Evolutionary conservation across 53 echinoderm and acorn worm species (phyloP), one percentile per base, ranked within the genome.

Genomic region (Echinometra lucunter): DNA sequence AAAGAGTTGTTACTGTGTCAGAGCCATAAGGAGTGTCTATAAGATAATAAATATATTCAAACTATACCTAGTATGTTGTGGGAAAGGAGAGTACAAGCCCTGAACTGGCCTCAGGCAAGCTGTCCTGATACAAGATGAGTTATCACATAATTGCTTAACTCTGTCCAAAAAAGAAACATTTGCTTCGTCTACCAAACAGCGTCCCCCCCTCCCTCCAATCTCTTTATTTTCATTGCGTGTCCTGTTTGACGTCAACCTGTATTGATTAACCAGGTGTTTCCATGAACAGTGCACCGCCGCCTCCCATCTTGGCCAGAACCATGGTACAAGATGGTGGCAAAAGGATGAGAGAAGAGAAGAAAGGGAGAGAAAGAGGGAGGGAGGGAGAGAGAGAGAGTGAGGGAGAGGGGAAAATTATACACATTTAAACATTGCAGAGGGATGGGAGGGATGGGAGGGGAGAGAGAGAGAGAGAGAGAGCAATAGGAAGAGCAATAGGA

Each of bases 241-340:
- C 67, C 19, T 69, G 91, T 45, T 91, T 91, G 91, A 91, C 67
- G 91, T 91, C 91, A 91, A 40, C 45, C 17, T 44, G 91, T 91
- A 91, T 91, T 69, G 91, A 91, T 91, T 91, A 72, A 91, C 91
- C 67, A 91, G 91, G 91, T 91, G 91, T 69, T 66, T 91, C 91
- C 45, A 67, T 37, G 91, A 91, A 45, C 37, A n/a, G 66, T 72
- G 72, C 60, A 42, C 66, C 58, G 37, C 37, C 89, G 60, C 49
- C 66, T 89, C 25, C 23, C 21, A 85, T 53, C 85, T 49, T 35
- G 49, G 85, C 47, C 49, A 37, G 85, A 49, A 40, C 85, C 85
- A 47, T 3, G 45, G 30, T 11, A 85, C 12, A 30, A 49, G 47
- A 18, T 45, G 47, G 49, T n/a, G 6, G 49, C 49, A 42, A 1